Conservation (phyloP, 2,888 invertebrate species). For the Scaptomyza cyrtandrae region DNA sequence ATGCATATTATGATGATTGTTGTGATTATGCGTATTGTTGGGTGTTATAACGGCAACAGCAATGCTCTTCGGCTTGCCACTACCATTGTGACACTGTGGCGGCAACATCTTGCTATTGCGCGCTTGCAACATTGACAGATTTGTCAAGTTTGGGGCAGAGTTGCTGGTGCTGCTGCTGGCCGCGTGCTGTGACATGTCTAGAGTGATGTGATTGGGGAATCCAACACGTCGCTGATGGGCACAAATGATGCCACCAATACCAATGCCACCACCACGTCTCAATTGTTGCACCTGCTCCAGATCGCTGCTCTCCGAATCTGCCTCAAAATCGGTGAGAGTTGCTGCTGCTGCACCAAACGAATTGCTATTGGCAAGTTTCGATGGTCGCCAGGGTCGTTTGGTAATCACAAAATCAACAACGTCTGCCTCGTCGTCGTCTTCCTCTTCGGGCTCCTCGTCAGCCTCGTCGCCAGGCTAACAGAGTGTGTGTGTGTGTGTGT, state of each 20-base stretch:
- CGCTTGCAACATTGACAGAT: conserved; percentile 56
- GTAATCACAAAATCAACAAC: conserved; percentile 72
- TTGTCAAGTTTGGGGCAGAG: conserved; percentile 47
- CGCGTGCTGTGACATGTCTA: conserved; percentile 53
- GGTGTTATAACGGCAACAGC: conserved; percentile 82
- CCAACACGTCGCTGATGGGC: conserved; percentile 23
- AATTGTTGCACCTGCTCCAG: conserved; percentile 83
- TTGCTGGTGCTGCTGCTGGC: conserved; percentile 47
- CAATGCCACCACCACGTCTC: conserved; percentile 41
- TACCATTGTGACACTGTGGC: conserved; percentile 45
- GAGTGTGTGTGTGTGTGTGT: not conserved
- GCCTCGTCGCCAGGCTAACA: conserved; percentile 82
- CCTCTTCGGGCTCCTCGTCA: conserved; percentile 78
- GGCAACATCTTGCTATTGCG: conserved; percentile 71
- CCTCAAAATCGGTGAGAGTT: conserved; percentile 86
- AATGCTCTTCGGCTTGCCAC: conserved; percentile 74
- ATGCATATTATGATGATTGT: conserved; percentile 17
- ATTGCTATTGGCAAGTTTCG: conserved; percentile 41
- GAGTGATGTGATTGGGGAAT: conserved; percentile 12
- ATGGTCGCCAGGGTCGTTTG: conserved; percentile 71
- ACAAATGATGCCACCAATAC: conserved; percentile 25
- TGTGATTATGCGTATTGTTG: conserved; percentile 71
- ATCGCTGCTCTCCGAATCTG: conserved; percentile 87
- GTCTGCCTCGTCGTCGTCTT: conserved; percentile 62
- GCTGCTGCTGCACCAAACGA: conserved; percentile 59